Percentiles rank a stretch among this genome's conserved stretches.
Conservation (phyloP, 2,797 vertebrate genomes). For the Simalia tracyae region DNA sequence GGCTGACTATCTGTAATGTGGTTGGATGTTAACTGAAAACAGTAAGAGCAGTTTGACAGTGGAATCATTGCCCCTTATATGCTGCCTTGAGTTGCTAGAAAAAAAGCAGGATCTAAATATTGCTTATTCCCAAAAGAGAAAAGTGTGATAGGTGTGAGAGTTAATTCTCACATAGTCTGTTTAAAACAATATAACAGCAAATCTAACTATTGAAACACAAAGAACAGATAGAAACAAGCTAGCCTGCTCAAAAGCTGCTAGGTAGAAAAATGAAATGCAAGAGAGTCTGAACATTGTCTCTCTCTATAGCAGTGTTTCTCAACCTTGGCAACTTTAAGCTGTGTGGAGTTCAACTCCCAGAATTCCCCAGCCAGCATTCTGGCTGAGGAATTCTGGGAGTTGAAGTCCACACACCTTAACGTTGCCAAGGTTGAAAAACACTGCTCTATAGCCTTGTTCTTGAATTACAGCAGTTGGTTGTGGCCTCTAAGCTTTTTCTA, state of each 20-base stretch:
- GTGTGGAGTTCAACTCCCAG: no score
- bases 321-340: no score
- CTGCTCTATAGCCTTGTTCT: background rate
- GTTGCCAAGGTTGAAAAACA: no score
- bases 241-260: background rate
- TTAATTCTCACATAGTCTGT: no score
- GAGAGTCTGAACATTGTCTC: background rate
- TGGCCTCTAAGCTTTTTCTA: background rate
- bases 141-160: no score
- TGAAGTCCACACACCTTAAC: no score
- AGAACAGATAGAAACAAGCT: background rate
- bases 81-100: no score
- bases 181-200: no score
- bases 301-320: background rate
- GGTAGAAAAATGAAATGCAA: background rate
- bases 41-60: background rate
- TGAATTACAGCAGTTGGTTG: background rate
- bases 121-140: no score
- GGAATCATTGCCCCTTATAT: background rate
- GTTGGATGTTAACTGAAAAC: background rate
- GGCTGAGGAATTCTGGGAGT: no score
- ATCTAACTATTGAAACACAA: background rate
- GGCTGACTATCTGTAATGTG: background rate
- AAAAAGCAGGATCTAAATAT: no score
- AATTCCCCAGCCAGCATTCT: no score